A percentile compares a stretch with the other conserved stretches of the same genome.
These are phyloP conservation scores for Mythimna lalbum DNA, from an alignment of 2,888 invertebrate species.

Conservation along the genomic window DNA sequence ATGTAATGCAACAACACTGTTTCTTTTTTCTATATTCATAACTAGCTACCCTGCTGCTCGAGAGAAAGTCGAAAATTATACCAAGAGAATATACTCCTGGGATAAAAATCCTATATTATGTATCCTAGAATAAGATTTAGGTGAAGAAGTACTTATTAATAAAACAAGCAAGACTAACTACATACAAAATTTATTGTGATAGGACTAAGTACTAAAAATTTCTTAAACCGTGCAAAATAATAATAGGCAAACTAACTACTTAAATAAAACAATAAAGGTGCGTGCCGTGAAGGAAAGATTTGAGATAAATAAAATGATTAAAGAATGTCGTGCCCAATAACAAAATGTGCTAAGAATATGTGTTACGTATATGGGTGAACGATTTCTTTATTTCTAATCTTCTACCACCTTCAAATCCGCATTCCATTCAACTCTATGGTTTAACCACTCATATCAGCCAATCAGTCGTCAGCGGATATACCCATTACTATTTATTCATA, in stretches of 20 bases:
- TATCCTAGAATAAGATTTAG: no score
- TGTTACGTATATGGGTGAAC: constrained; percentile 43
- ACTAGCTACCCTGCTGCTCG: no score
- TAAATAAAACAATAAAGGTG: neutral
- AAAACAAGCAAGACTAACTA: neutral
- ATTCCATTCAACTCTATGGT: constrained; percentile 65
- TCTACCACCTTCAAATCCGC: constrained; percentile 63
- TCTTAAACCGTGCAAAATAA: constrained; percentile 11
- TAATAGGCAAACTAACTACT: constrained; percentile 12
- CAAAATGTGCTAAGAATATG: constrained; percentile 45
- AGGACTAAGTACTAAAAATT: neutral
- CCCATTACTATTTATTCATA: constrained; percentile 62
- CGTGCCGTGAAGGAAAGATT: constrained; percentile 12
- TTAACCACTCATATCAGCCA: constrained; percentile 54
- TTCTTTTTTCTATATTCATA: neutral
- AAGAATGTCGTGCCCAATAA: constrained; percentile 18
- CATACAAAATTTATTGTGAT: neutral
- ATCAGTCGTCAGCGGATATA: constrained; percentile 23
- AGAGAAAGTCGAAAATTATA: no score
- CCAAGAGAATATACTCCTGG: no score
- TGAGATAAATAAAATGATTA: constrained; percentile 12
- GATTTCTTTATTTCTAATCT: constrained; percentile 51
- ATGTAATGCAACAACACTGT: constrained; percentile 10
- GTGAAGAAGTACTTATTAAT: neutral
- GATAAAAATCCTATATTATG: no score